Conservation (phyloP, 2,113 vertebrate species). For the Struthio camelus region DNA sequence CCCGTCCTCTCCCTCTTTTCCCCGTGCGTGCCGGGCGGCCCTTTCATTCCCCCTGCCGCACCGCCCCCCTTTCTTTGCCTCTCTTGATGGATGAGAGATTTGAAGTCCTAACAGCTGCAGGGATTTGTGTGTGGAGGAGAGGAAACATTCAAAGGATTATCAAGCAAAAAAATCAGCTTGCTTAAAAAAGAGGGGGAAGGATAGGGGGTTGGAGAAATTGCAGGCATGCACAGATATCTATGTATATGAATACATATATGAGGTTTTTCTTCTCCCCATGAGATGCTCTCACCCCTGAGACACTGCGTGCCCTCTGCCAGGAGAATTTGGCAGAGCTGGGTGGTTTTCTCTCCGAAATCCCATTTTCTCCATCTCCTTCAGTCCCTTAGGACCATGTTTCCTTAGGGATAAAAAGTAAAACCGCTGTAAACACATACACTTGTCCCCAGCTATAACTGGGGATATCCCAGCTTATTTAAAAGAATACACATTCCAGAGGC, state of each 20-base stretch:
- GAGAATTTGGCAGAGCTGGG: not conserved
- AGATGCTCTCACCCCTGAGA: not conserved
- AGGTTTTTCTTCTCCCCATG: not conserved
- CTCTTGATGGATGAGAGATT: constrained; percentile 65
- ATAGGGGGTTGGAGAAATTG: not conserved
- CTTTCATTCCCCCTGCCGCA: constrained; percentile 27
- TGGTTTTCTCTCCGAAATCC: not conserved
- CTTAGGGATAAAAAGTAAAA: not conserved
- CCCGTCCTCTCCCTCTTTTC: constrained; percentile 2
- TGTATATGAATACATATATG: not conserved
- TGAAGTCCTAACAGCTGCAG: constrained; percentile 75
- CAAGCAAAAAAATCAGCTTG: constrained; percentile 53
- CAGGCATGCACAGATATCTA: not conserved
- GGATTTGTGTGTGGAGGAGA: constrained; percentile 62
- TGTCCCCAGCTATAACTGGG: too few species aligned
- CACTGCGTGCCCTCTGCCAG: too few species aligned
- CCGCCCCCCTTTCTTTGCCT: constrained; percentile 2
- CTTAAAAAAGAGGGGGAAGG: not conserved
- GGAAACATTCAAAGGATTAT: constrained; percentile 68
- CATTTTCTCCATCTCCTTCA: not conserved
- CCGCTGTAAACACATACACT: not conserved
- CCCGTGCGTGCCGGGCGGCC: not conserved
- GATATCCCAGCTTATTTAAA: too few species aligned
- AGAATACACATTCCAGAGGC: too few species aligned
- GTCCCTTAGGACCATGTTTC: not conserved